Percentiles rank a stretch among this genome's conserved stretches.
Conservation (phyloP, 2,888 invertebrate species). For the Diarsia dahlii region DNA sequence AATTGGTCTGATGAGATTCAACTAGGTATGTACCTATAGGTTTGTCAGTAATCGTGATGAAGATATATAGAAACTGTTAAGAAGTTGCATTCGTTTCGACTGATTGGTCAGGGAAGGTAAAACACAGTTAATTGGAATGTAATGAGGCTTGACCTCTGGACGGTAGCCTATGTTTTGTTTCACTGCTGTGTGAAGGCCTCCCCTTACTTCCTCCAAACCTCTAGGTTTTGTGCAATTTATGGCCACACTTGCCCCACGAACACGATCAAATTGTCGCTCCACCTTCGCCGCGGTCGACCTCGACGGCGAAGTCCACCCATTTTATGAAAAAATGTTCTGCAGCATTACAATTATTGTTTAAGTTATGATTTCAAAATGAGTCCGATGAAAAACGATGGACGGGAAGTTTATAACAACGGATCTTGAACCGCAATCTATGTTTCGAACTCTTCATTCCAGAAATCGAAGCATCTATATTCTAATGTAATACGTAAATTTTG, state of each 20-base stretch:
- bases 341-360: too few relatives aligned
- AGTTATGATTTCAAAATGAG: neutral
- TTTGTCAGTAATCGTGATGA: neutral
- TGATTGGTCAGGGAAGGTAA: neutral
- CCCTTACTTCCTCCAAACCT: too few relatives aligned
- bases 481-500: slow-evolving; percentile 2
- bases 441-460: neutral
- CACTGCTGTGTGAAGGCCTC: too few relatives aligned
- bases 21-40: neutral
- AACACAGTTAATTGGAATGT: neutral
- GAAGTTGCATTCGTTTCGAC: neutral
- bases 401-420: neutral
- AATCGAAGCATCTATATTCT: too few relatives aligned
- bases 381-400: neutral
- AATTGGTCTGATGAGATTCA: neutral
- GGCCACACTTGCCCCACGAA: too few relatives aligned
- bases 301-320: too few relatives aligned
- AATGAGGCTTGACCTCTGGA: neutral
- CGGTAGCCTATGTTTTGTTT: too few relatives aligned
- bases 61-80: neutral
- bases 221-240: too few relatives aligned
- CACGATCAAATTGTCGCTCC: too few relatives aligned
- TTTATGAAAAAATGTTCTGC: too few relatives aligned
- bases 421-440: neutral
- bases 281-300: too few relatives aligned